phyloP scores from a whole-genome alignment of 2,113 vertebrate species.

The Odontesthes bonariensis region DNA sequence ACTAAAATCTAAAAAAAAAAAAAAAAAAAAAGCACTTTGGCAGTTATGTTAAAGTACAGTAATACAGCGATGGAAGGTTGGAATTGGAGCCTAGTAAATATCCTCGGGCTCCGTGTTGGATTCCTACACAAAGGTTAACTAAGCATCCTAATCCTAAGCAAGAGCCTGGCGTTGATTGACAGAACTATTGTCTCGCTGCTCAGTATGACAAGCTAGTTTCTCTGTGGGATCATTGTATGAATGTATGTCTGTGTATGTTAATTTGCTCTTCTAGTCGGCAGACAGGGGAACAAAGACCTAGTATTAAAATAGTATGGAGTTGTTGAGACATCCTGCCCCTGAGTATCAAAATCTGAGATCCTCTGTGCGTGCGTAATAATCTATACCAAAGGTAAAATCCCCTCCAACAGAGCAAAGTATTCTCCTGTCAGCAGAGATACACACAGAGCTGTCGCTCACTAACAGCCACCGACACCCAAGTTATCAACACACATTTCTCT shows the following conservation, averaged over 20 bases:
- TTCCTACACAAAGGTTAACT: constrained; percentile 25
- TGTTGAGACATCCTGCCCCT: constrained; percentile 39
- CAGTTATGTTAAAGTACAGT: too few relatives aligned
- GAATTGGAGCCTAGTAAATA: constrained; percentile 8
- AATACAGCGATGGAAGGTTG: not conserved
- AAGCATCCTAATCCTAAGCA: constrained; percentile 26
- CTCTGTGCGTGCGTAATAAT: constrained; percentile 35
- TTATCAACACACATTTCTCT: constrained; percentile 18
- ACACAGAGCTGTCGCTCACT: constrained; percentile 66
- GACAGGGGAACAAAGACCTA: constrained; percentile 1
- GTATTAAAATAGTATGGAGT: constrained; percentile 12
- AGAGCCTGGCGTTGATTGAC: constrained; percentile 63
- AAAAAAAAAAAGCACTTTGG: too few relatives aligned
- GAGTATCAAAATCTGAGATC: not conserved
- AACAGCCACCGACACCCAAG: constrained; percentile 46
- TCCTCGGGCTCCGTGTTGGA: constrained; percentile 22
- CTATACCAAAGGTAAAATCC: constrained; percentile 60
- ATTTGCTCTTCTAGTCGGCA: not conserved
- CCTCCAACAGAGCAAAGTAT: constrained; percentile 65
- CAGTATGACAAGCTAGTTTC: constrained; percentile 47
- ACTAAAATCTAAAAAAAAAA: too few relatives aligned
- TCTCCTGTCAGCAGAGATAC: constrained; percentile 68
- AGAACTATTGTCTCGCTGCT: constrained; percentile 63
- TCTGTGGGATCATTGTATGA: constrained; percentile 45
- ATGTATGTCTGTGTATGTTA: not conserved